Percentiles rank a stretch among this genome's conserved stretches.
Evolutionary conservation across 2,797 vertebrate genomes (phyloP).

Genomic region (Bucorvus abyssinicus): DNA sequence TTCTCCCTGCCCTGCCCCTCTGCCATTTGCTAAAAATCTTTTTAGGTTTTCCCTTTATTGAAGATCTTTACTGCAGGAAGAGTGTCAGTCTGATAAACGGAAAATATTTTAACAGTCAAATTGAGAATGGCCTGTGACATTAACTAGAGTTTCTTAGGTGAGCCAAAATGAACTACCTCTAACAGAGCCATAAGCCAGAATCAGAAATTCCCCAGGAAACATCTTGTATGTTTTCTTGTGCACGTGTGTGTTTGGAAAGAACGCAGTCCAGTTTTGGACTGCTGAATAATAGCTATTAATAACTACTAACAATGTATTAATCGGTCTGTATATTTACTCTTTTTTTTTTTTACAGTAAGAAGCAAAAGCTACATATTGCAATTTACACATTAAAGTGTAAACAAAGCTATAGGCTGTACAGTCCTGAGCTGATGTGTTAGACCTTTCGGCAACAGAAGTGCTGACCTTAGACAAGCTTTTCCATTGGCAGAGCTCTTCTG

Average conservation of each 20-base stretch:
- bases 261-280: not conserved
- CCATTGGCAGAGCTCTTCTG: slow-evolving; percentile 10
- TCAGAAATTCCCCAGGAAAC: not conserved
- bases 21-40: not conserved
- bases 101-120: not conserved
- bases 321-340: not conserved
- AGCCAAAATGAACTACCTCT: not conserved
- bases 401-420: not conserved
- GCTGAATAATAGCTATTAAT: not conserved
- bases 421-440: not conserved
- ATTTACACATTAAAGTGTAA: not conserved
- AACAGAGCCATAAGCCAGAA: not conserved
- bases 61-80: not conserved
- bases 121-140: not conserved
- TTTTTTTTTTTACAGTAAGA: not conserved
- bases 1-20: not conserved
- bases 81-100: not conserved
- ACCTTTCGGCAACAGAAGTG: not conserved
- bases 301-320: not conserved
- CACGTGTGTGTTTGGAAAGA: not conserved
- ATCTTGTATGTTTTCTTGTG: not conserved
- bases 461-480: slow-evolving; percentile 15
- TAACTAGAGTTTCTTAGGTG: not conserved
- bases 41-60: not conserved
- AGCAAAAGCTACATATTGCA: not conserved